Base-by-base conservation (phyloP, 2,113 vertebrate genomes). In the Anser brachyrhynchus region DNA sequence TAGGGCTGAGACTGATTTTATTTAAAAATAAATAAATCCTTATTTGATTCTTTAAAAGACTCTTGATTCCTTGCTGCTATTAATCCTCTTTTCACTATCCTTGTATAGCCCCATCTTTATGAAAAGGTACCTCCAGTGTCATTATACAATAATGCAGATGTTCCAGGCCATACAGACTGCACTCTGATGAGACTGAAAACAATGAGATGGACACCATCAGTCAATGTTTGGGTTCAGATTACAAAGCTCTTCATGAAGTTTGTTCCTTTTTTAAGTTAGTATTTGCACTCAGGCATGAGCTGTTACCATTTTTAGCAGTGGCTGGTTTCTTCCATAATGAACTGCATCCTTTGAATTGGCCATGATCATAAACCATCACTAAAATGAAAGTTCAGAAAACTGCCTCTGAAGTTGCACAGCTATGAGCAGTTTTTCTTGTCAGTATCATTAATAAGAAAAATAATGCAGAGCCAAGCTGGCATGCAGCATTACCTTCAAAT, bases 331-430 rank as follows among this genome's bases (percentile, higher is more conserved):
- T 39, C 67, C 13, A 19, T 33, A 75, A 54, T 35, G 75, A 57
- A 46, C 76, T 51, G 41, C 11, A 13, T 75, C 33, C 92, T 92
- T 75, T 90, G 22, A 87, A 39, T 25, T 84, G 91, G 41, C 39
- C 43, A 71, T 84, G 37, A 74, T 46, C 41, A 69, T 71, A 66
- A 91, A 71, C 22, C 19, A 29, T 79, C 77, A 55, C 33, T 80
- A 29, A 89, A 92, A 76, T n/a, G 77, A 83, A 85, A 86, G 9
- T 90, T 87, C 57, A 80, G 81, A 93, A 80, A 95, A 73, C 49
- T 84, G 23, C 20, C 19, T 89, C 31, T 86, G 22, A 91, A 77
- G 44, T 59, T 66, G 11, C 31, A 14, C 72, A 89, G 58, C 52
- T 75, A 58, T 64, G 31, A 93, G 35, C 6, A 58, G 10, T 39